These are phyloP conservation scores for Lissocephala sabroskyi DNA, from an alignment of 2,888 invertebrate genomes.

Conservation along the genomic window DNA sequence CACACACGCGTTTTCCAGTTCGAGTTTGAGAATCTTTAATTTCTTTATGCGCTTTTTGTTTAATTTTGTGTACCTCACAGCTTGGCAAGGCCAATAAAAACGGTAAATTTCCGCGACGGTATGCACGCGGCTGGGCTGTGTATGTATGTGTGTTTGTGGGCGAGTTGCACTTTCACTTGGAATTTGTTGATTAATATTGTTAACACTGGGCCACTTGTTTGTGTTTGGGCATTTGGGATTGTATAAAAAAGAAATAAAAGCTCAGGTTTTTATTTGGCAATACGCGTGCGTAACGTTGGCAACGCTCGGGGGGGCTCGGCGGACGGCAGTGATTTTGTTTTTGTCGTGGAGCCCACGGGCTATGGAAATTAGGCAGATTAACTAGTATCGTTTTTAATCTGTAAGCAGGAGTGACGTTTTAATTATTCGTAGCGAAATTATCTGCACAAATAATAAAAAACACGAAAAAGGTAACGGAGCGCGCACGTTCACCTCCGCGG, in stretches of 20 bases:
- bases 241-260: slow-evolving; percentile 4
- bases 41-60: background rate
- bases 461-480: no score
- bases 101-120: background rate
- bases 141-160: slow-evolving; percentile 4
- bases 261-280: slow-evolving; percentile 13
- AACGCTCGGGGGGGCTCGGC: no score
- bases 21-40: background rate
- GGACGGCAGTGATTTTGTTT: no score
- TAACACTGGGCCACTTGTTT: background rate
- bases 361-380: no score
- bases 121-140: slow-evolving; percentile 11
- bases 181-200: background rate
- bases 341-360: no score
- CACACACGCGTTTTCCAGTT: no score
- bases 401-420: no score
- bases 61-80: background rate
- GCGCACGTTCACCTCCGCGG: no score
- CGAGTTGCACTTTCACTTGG: slow-evolving; percentile 34
- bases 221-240: slow-evolving; percentile 10
- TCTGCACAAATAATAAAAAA: no score
- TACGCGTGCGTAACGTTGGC: slow-evolving; percentile 46
- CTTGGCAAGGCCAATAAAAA: slow-evolving; percentile 16
- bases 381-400: no score
- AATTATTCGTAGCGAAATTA: no score